Base-by-base conservation (phyloP, 1,140 invertebrate species). In the Papilio xuthus region DNA sequence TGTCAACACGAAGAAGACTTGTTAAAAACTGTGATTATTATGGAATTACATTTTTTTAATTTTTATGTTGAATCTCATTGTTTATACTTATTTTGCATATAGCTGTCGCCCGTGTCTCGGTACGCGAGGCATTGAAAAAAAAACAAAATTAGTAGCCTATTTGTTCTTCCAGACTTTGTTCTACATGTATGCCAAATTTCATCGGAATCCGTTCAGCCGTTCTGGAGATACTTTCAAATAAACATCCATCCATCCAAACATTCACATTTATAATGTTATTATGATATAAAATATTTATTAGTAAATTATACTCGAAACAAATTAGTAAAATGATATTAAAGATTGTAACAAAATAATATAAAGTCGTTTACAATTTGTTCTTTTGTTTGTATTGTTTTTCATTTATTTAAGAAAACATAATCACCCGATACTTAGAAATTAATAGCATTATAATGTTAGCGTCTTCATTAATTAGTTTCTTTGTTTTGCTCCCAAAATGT, bases 1-100 rank as follows among this genome's bases (percentile, higher is more conserved):
- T 41, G 32, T 41, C 32, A 76, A 41, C 74, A n/a, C n/a, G 53
- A 60, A 53, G 53, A 67, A 18, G 26, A 67, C 12, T 67, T 67
- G 60, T 67, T 28, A 28, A 28, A 67, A 67, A 15, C 60, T 67
- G 60, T 67, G 26, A 67, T 32, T 28, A 63, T 63, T 26, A 67
- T 28, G 26, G 18, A 28, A 32, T 15, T 13, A 67, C 18, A 18
- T 50, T 50, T 18, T 67, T 28, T 67, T n/a, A n/a, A 2, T 28
- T 67, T 28, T 28, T 13, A 60, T 67, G 12, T 67, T 32, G 60
- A 63, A 63, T 4, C 13, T 7, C 3, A 23, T 60, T 26, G 3
- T 20, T 60, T 9, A 60, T 63, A 63, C 2, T 63, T 0, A 28
- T 63, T 67, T 67, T 32, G 13, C 20, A 26, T 26, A 28, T 9